Conservation (phyloP, 1,140 invertebrate genomes). For the Philopotamus ludificatus region DNA sequence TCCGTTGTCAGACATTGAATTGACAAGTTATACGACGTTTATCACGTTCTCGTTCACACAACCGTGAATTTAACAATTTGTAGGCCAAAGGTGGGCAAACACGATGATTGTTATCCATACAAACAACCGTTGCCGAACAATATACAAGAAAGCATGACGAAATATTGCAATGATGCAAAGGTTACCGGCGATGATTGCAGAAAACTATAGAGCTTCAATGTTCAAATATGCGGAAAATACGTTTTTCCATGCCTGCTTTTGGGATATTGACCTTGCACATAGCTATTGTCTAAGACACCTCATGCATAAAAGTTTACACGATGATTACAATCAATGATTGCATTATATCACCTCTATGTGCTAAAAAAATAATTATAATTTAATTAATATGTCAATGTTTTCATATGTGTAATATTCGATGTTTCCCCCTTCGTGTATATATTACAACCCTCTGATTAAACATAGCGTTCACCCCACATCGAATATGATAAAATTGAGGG, state of each 20-base stretch:
- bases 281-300: background rate
- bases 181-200: background rate
- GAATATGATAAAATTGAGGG: background rate
- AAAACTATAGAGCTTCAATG: background rate
- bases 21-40: background rate
- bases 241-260: background rate
- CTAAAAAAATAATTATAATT: too few species aligned
- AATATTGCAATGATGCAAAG: too few species aligned
- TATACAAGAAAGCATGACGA: too few species aligned
- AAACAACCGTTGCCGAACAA: too few species aligned
- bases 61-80: too few species aligned
- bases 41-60: background rate
- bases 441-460: background rate
- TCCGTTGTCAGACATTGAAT: background rate
- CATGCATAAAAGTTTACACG: background rate
- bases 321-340: conserved; percentile 6
- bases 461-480: background rate
- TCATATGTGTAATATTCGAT: too few species aligned
- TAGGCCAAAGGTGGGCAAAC: too few species aligned
- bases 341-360: too few species aligned
- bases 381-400: too few species aligned
- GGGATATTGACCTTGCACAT: background rate
- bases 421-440: background rate
- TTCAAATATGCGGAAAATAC: background rate
- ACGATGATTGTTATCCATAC: too few species aligned